Evolutionary conservation across 2,888 invertebrate species (phyloP), one percentile per base, ranked within the genome.

Genomic region (Spialia ferax): DNA sequence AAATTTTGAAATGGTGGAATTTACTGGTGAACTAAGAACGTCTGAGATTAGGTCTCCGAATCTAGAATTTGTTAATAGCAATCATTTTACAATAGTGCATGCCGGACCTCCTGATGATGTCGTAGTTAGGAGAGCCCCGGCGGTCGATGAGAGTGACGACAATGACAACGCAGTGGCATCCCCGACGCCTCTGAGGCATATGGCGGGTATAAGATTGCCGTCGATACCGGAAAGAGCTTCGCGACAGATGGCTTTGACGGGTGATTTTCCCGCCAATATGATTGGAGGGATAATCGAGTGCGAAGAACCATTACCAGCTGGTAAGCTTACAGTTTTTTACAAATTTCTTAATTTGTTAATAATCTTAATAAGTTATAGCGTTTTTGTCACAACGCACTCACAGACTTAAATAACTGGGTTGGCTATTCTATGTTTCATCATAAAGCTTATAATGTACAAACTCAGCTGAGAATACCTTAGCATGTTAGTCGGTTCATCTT

Each of bases 251-350:
- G 89, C 95, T 79, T 78, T 94, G 85, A 86, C 95, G 78, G 83
- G 95, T 83, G 87, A 94, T 89, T 93, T 92, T 75, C 93, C 93
- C 26, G 92, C 93, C 23, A 93, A 93, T 80, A 93, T 93, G 93
- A 93, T 93, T 78, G 93, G 93, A 48, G 93, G 93, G 66, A 94
- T 95, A 63, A 94, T 95, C 32, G 95, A 95, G 75, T 94, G 95
- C 71, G 97, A 97, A 77, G 97, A 97, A 81, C 97, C 98, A 13
- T 89, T 99, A 73, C 99, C 98, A 55, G 96, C 97, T 78, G 97
- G 97, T 97, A 91, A 94, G 95, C 26, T 48, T 48, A 48, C 20
- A 11, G 13, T 20, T 20, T 4, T 4, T n/a, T n/a, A n/a, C n/a
- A n/a, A 38, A 26, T 26, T 26, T 4, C 26, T 26, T 26, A 6